Base-by-base conservation (phyloP, 1,140 invertebrate species). In the Mesaphorura yosii region DNA sequence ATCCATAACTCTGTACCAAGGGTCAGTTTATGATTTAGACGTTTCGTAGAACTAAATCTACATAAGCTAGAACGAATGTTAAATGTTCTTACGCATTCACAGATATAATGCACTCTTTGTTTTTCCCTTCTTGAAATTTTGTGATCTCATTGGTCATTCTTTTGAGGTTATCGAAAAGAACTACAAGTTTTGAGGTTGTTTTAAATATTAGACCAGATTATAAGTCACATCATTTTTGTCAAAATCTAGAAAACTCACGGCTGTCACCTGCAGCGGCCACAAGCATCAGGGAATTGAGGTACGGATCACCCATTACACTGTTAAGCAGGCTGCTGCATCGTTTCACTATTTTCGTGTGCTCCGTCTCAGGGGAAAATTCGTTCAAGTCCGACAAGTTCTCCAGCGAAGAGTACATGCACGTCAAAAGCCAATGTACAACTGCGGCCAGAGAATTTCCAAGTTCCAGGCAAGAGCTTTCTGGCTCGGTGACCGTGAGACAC, bases 381-480 rank as follows among this genome's bases (percentile, higher is more conserved):
- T 37, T 12, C n/a, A 62, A 25, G 39, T 68, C 56, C 28, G 60
- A 64, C 46, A 65, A 41, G 19, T 63, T 62, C 37, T 63, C 71
- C 7, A 83, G 65, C 10, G 75, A 74, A 55, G 81, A 74, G 20
- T 81, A 73, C 61, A 84, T 80, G 49, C 85, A 34, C 10, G 31
- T n/a, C 15, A 46, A 46, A 12, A 91, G 70, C 87, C 87, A 90
- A 57, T 82, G 73, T 3, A 84, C 80, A 34, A 86, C 76, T 1
- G 82, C 82, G 12, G 87, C 72, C 7, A 89, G 74, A 39, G 86
- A 77, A 42, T 77, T 76, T 3, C 85, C 80, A 19, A 86, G 76
- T 15, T 88, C 65, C 10, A 83, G 72, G 60, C 82, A 79, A n/a
- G n/a, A n/a, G n/a, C n/a, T n/a, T n/a, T n/a, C n/a, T n/a, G n/a